These are phyloP conservation scores for Pholis gunnellus DNA, from an alignment of 2,113 vertebrate genomes.

Conservation along the genomic window DNA sequence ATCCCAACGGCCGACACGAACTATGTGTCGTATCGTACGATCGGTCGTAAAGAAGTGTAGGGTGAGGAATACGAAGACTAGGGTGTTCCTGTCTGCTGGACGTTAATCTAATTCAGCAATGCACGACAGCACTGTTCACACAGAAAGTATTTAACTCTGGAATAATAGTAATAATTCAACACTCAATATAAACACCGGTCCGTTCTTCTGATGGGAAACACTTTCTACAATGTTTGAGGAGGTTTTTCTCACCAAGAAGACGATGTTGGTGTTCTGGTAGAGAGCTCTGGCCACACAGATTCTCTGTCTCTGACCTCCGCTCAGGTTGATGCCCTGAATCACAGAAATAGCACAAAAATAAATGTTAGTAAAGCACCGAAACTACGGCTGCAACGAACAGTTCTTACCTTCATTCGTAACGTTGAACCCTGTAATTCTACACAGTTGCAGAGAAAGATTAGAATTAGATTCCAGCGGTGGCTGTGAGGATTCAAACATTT, in stretches of 20 bases:
- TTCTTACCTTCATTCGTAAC: too few species aligned
- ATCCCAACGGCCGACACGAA: slow-evolving; percentile 10
- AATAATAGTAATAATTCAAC: not conserved
- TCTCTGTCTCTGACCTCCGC: slow-evolving; percentile 96
- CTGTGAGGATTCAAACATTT: too few species aligned
- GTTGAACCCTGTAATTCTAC: too few species aligned
- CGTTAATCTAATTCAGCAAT: not conserved
- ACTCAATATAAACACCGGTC: not conserved
- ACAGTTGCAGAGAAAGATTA: too few species aligned
- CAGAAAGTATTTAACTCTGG: not conserved
- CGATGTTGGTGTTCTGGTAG: slow-evolving; percentile 98
- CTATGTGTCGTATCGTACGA: not conserved
- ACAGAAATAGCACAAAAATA: not conserved
- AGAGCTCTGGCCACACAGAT: slow-evolving; percentile 97
- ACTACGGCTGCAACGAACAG: too few species aligned
- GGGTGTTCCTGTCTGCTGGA: not conserved
- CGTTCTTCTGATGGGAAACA: not conserved
- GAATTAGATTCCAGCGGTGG: too few species aligned
- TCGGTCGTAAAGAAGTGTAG: slow-evolving; percentile 11
- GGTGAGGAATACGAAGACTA: not conserved
- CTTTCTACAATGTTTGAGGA: not conserved
- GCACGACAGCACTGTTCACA: not conserved
- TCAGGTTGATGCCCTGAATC: slow-evolving; percentile 95
- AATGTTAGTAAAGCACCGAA: too few species aligned
- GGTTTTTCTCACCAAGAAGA: slow-evolving; percentile 91